phyloP scores from a whole-genome alignment of 2,797 vertebrate genomes.

The Chrysocyon brachyurus region DNA sequence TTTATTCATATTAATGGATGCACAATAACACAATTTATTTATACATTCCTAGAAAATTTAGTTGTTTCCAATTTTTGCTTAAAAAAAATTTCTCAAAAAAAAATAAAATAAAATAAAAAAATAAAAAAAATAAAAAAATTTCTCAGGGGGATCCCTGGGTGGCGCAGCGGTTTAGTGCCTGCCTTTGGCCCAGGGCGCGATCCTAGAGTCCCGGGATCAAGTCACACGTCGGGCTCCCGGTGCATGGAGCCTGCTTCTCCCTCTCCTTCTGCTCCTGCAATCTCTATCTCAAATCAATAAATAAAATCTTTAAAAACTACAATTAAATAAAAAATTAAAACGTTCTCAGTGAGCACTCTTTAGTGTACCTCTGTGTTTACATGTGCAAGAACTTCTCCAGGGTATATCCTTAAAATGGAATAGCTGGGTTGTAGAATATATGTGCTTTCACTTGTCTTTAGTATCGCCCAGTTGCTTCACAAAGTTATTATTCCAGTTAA shows the following conservation, averaged over 20 bases:
- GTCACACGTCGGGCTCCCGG: too few relatives aligned
- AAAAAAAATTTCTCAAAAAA: not conserved
- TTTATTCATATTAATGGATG: not conserved
- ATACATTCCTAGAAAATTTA: not conserved
- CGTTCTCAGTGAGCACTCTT: not conserved
- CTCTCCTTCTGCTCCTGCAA: too few relatives aligned
- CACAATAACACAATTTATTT: not conserved
- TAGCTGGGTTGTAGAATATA: not conserved
- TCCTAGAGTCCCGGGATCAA: too few relatives aligned
- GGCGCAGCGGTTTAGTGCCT: too few relatives aligned
- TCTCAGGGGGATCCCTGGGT: not conserved
- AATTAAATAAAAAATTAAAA: not conserved
- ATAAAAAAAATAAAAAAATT: not conserved
- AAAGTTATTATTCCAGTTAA: not conserved
- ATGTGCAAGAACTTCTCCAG: not conserved
- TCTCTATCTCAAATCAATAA: too few relatives aligned
- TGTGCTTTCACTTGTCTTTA: not conserved
- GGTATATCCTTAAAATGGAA: not conserved
- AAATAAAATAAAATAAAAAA: too few relatives aligned
- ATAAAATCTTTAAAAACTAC: too few relatives aligned
- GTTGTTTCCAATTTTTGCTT: constrained; percentile 15
- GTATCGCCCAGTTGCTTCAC: not conserved
- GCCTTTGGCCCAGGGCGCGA: too few relatives aligned
- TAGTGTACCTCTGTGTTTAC: not conserved
- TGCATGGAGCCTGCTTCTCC: too few relatives aligned